phyloP scores from a whole-genome alignment of 2,888 invertebrate genomes.

The Drosophila prolongata region DNA sequence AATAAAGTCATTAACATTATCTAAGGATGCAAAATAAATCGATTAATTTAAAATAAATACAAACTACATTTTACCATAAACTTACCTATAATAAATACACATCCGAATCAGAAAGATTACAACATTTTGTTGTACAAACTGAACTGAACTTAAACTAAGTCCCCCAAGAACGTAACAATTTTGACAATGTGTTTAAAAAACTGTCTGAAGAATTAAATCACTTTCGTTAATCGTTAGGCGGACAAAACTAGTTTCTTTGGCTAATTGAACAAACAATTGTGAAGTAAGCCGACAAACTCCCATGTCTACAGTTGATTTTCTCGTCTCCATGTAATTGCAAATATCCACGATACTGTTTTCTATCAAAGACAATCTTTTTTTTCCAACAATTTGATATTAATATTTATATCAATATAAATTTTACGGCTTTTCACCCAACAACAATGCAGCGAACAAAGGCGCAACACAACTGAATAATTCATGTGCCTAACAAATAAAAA shows the following conservation, averaged over 20 bases:
- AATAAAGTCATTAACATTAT: conserved; percentile 25
- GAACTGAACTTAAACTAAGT: too few relatives aligned
- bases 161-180: background rate
- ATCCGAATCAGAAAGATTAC: too few relatives aligned
- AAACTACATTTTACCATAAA: too few relatives aligned
- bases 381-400: conserved; percentile 48
- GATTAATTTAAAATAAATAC: background rate
- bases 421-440: conserved; percentile 48
- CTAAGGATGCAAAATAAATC: too few relatives aligned
- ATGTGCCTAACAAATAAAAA: conserved; percentile 70
- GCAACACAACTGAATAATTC: conserved; percentile 69
- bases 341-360: conserved; percentile 37
- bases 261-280: conserved; percentile 71
- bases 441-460: conserved; percentile 45
- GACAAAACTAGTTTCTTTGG: conserved; percentile 43
- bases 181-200: background rate
- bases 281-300: conserved; percentile 56
- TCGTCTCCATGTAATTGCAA: conserved; percentile 38
- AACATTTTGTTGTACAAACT: too few relatives aligned
- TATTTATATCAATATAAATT: conserved; percentile 69
- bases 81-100: too few relatives aligned
- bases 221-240: conserved; percentile 50
- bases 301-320: conserved; percentile 64
- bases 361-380: conserved; percentile 14
- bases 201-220: background rate